Base-by-base conservation (phyloP, 2,888 invertebrate genomes). In the Morpho achilles region DNA sequence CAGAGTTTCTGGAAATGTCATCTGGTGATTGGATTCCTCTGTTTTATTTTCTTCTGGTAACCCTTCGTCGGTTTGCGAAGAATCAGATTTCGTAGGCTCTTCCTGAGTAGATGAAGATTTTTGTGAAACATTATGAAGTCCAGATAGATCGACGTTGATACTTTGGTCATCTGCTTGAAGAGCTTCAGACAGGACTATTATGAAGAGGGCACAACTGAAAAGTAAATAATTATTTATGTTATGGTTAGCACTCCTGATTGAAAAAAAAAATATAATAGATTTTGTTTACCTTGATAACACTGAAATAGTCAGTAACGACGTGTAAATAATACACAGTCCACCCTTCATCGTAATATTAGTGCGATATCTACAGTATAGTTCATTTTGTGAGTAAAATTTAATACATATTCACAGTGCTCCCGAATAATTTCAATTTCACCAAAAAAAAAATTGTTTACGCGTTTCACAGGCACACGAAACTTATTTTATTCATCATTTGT, bases 301-400 rank as follows among this genome's bases (percentile, higher is more conserved):
- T 74, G 91, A 92, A 75, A 92, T 91, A 65, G 92, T 90, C 84
- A 93, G 87, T 75, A 93, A 83, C 76, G 91, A 92, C 89, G 92
- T 92, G 80, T 92, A 92, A 75, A 92, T 87, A 70, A 91, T 79
- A 78, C 88, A 88, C 75, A 92, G 80, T 74, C 91, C 91, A 80
- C 91, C 88, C 92, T 92, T 93, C 93, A 93, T 93, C 87, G 86
- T 92, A 89, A 77, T 79, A 84, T 83, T 71, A 87, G 65, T 82
- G 79, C 83, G 76, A 84, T 80, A 84, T 86, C 81, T 78, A 84
- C 83, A 82, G 77, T 85, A 82, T 76, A 81, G 87, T 86, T 70
- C 90, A 90, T 90, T 90, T 87, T 87, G 86, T 82, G 82, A 77
- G 80, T 75, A 81, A 82, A 80, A 76, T 78, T 16, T 80, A 84